Evolutionary conservation across 2,797 vertebrate species (phyloP).

Genomic region (Cygnus olor): DNA sequence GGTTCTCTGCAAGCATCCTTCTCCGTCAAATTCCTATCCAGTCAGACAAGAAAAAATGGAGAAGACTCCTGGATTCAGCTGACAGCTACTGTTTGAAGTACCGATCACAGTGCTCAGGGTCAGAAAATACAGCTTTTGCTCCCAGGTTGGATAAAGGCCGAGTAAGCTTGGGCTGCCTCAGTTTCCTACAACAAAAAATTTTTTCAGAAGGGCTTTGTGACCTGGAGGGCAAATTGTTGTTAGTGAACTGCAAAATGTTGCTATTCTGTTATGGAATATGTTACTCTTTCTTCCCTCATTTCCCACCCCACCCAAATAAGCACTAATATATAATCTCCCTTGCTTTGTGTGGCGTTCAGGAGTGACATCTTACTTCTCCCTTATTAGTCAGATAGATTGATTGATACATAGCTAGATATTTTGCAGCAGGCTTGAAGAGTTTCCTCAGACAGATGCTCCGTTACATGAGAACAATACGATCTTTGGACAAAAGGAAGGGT

Average conservation of each 20-base stretch:
- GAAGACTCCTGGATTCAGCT: neutral
- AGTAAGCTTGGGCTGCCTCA: slow-evolving; percentile 13
- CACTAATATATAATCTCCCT: slow-evolving; percentile 3
- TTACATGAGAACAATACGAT: slow-evolving; percentile 60
- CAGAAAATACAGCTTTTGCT: neutral
- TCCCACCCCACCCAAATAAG: slow-evolving; percentile 6
- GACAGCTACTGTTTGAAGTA: neutral
- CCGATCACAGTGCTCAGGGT: neutral
- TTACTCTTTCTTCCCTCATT: slow-evolving; percentile 1
- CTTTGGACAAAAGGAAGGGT: slow-evolving; percentile 67
- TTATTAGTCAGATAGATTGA: neutral
- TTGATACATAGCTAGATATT: slow-evolving; percentile 6
- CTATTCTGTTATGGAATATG: neutral
- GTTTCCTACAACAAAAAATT: neutral
- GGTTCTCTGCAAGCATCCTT: neutral
- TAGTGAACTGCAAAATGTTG: neutral
- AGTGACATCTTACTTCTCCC: neutral
- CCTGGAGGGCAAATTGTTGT: neutral
- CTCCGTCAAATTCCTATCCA: slow-evolving; percentile 27
- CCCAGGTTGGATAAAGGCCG: neutral
- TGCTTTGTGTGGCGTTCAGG: neutral
- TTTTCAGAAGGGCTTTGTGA: slow-evolving; percentile 20
- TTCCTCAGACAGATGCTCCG: slow-evolving; percentile 49
- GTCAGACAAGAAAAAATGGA: neutral
- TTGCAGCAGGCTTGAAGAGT: slow-evolving; percentile 70